phyloP scores from a whole-genome alignment of 2,888 invertebrate genomes.

The Diloba caeruleocephala region DNA sequence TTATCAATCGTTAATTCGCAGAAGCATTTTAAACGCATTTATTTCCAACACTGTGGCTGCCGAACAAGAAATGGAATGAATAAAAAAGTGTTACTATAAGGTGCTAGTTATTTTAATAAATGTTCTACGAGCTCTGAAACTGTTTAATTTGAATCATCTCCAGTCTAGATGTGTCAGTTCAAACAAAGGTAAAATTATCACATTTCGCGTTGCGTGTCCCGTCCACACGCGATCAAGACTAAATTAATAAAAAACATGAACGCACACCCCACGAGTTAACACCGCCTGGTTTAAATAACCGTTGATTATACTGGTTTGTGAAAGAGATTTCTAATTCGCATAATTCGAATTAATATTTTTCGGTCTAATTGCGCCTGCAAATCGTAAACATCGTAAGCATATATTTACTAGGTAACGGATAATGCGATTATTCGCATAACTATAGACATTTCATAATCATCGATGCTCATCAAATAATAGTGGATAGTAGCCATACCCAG shows the following conservation, averaged over 20 bases:
- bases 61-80: too few relatives aligned
- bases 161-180: slow-evolving; percentile 40
- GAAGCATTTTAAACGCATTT: too few relatives aligned
- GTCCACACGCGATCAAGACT: slow-evolving; percentile 39
- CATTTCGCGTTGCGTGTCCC: slow-evolving; percentile 50
- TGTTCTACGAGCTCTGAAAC: too few relatives aligned
- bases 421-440: slow-evolving; percentile 49
- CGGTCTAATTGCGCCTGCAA: slow-evolving; percentile 55
- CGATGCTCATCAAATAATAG: slow-evolving; percentile 49
- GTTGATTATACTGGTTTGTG: slow-evolving; percentile 62
- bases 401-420: slow-evolving; percentile 52
- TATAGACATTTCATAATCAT: slow-evolving; percentile 40
- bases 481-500: slow-evolving; percentile 35
- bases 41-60: too few relatives aligned
- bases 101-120: too few relatives aligned
- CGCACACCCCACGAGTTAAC: slow-evolving; percentile 5
- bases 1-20: too few relatives aligned
- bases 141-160: slow-evolving; percentile 33
- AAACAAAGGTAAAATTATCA: slow-evolving; percentile 45
- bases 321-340: slow-evolving; percentile 50
- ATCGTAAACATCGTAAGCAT: slow-evolving; percentile 44
- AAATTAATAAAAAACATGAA: slow-evolving; percentile 10
- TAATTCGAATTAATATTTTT: slow-evolving; percentile 58
- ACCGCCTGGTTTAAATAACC: slow-evolving; percentile 41
- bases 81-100: too few relatives aligned